These are phyloP conservation scores for Typhlichthys subterraneus DNA, from an alignment of 2,797 vertebrate species.

Conservation along the genomic window DNA sequence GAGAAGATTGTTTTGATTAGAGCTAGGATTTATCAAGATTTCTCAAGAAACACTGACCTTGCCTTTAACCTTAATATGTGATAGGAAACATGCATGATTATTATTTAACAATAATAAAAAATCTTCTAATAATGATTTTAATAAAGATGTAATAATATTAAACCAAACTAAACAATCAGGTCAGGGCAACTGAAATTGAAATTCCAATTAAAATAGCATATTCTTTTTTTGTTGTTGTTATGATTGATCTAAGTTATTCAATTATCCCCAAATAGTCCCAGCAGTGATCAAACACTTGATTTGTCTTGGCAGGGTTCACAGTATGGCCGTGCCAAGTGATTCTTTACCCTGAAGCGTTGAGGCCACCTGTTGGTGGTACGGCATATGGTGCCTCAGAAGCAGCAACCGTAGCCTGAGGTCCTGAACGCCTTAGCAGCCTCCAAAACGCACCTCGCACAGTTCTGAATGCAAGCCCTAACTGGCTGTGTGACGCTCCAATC, in stretches of 20 bases:
- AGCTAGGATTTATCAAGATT: too few relatives aligned
- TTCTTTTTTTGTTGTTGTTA: slow-evolving; percentile 23
- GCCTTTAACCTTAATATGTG: too few relatives aligned
- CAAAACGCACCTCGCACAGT: slow-evolving; percentile 27
- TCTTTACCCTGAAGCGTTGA: slow-evolving; percentile 59
- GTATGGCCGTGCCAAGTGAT: slow-evolving; percentile 38
- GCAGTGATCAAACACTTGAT: slow-evolving; percentile 67
- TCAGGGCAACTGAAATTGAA: slow-evolving; percentile 16
- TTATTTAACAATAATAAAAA: too few relatives aligned
- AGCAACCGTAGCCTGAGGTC: slow-evolving; percentile 55
- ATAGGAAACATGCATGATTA: too few relatives aligned
- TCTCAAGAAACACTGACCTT: too few relatives aligned
- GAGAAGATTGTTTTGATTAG: too few relatives aligned
- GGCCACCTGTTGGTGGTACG: slow-evolving; percentile 65
- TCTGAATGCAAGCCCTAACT: slow-evolving; percentile 56
- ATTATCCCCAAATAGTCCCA: slow-evolving; percentile 34
- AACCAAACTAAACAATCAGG: neutral
- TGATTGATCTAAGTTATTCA: slow-evolving; percentile 48
- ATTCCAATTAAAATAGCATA: slow-evolving; percentile 24
- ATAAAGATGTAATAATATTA: too few relatives aligned
- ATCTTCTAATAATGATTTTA: too few relatives aligned
- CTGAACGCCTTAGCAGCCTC: slow-evolving; percentile 36
- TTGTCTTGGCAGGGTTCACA: slow-evolving; percentile 60
- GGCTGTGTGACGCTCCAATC: slow-evolving; percentile 58
- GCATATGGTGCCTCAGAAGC: slow-evolving; percentile 45